Evolutionary conservation across 2,888 invertebrate genomes (phyloP).

Genomic region (Byasa hedistus): DNA sequence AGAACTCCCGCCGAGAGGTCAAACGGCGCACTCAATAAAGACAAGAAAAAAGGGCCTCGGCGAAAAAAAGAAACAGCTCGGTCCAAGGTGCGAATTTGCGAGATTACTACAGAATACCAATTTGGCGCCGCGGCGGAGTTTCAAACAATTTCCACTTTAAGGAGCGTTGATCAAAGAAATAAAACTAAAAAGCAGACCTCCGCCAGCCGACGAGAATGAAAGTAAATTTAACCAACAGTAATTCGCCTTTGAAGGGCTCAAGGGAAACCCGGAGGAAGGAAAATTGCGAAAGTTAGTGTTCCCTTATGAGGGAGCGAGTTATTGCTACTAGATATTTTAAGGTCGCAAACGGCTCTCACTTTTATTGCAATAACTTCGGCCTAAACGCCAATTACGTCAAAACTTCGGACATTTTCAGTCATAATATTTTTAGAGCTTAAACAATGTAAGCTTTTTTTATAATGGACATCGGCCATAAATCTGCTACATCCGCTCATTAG

Average conservation of each 20-base stretch:
- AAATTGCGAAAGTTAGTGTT: constrained; percentile 77
- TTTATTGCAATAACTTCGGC: constrained; percentile 45
- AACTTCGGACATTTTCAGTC: constrained; percentile 36
- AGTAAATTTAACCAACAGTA: constrained; percentile 77
- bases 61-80: constrained; percentile 34
- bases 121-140: constrained; percentile 62
- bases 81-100: constrained; percentile 66
- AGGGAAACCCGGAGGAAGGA: constrained; percentile 62
- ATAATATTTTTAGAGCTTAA: constrained; percentile 32
- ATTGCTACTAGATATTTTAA: constrained; percentile 58
- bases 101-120: constrained; percentile 73
- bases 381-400: constrained; percentile 48
- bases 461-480: constrained; percentile 2
- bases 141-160: constrained; percentile 74
- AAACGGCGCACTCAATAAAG: constrained; percentile 33
- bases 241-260: constrained; percentile 74
- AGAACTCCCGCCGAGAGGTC: constrained; percentile 31
- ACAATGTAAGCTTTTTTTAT: constrained; percentile 11
- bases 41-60: constrained; percentile 28
- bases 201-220: constrained; percentile 59
- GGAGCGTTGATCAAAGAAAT: constrained; percentile 75
- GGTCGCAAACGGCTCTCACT: constrained; percentile 43
- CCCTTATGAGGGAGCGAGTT: constrained; percentile 67
- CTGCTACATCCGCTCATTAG: neutral
- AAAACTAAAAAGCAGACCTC: constrained; percentile 74